Conservation (phyloP, 1,140 invertebrate species). For the Eupristina koningsbergeri region DNA sequence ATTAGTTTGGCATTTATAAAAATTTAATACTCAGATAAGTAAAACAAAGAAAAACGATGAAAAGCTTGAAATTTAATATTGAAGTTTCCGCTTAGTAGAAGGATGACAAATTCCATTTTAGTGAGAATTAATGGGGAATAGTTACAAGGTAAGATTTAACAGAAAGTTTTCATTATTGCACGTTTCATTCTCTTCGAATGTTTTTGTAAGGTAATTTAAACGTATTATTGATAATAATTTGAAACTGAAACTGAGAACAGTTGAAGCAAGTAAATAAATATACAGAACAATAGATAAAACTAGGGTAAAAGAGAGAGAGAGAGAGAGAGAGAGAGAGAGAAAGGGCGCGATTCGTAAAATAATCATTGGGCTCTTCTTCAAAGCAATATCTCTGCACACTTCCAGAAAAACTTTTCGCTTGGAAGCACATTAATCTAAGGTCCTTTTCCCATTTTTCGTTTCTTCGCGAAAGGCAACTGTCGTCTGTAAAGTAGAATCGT, state of each 20-base stretch:
- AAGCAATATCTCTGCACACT: conserved; percentile 29
- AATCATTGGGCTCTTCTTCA: conserved; percentile 26
- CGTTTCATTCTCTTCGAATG: background rate
- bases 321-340: background rate
- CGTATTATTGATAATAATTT: conserved; percentile 37
- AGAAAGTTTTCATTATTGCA: conserved; percentile 15
- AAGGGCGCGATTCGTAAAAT: conserved; percentile 32
- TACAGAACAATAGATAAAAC: too few species aligned
- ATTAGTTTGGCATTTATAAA: background rate
- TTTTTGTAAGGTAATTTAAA: conserved; percentile 34
- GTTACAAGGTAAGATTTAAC: background rate
- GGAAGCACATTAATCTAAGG: conserved; percentile 47
- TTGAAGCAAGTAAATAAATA: background rate
- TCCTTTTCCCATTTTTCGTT: conserved; percentile 36
- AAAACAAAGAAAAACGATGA: background rate
- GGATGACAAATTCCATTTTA: background rate
- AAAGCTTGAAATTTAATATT: conserved; percentile 35
- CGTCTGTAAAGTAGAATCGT: conserved; percentile 45
- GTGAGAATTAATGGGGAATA: conserved; percentile 23
- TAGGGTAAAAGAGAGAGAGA: too few species aligned
- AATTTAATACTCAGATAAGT: background rate
- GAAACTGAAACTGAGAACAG: conserved; percentile 36
- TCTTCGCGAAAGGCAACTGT: conserved; percentile 39
- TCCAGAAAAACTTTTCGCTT: conserved; percentile 45
- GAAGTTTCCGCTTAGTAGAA: conserved; percentile 10